A percentile compares a stretch with the other conserved stretches of the same genome.
Conservation (phyloP, 2,113 vertebrate genomes). For the Rana temporaria region DNA sequence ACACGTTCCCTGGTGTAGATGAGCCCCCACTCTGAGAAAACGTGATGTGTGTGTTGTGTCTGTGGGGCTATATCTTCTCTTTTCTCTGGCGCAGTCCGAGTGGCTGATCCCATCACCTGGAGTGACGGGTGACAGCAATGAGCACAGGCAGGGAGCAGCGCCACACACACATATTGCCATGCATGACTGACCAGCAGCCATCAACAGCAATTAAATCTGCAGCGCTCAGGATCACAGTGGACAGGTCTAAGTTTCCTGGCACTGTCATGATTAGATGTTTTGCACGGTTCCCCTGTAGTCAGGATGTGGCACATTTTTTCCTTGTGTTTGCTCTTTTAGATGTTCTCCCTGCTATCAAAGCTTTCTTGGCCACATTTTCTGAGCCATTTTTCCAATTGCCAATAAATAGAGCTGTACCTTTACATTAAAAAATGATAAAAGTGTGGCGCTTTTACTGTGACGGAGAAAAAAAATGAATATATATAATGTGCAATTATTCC, state of each 20-base stretch:
- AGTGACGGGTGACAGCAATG: slow-evolving; percentile 84
- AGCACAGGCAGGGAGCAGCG: slow-evolving; percentile 76
- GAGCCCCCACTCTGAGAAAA: background rate
- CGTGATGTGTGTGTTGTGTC: slow-evolving; percentile 56
- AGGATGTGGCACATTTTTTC: slow-evolving; percentile 72
- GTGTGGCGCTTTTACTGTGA: too few species aligned
- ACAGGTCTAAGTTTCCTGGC: slow-evolving; percentile 86
- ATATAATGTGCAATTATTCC: too few species aligned
- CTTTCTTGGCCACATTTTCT: too few species aligned
- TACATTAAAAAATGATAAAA: too few species aligned
- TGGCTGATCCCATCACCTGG: slow-evolving; percentile 75
- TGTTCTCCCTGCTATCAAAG: slow-evolving; percentile 66
- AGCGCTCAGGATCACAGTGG: slow-evolving; percentile 76
- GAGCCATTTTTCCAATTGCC: too few species aligned
- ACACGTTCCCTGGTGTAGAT: background rate
- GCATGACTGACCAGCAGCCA: slow-evolving; percentile 82
- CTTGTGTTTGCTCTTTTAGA: slow-evolving; percentile 63
- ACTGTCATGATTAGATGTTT: slow-evolving; percentile 80
- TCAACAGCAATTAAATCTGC: slow-evolving; percentile 83
- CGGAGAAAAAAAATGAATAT: too few species aligned
- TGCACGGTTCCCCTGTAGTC: slow-evolving; percentile 77
- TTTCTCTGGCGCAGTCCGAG: slow-evolving; percentile 61
- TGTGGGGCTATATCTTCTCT: slow-evolving; percentile 46
- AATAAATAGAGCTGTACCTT: too few species aligned
- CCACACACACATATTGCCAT: slow-evolving; percentile 70